Evolutionary conservation across 2,797 vertebrate species (phyloP).

Genomic region (Aeoliscus strigatus): DNA sequence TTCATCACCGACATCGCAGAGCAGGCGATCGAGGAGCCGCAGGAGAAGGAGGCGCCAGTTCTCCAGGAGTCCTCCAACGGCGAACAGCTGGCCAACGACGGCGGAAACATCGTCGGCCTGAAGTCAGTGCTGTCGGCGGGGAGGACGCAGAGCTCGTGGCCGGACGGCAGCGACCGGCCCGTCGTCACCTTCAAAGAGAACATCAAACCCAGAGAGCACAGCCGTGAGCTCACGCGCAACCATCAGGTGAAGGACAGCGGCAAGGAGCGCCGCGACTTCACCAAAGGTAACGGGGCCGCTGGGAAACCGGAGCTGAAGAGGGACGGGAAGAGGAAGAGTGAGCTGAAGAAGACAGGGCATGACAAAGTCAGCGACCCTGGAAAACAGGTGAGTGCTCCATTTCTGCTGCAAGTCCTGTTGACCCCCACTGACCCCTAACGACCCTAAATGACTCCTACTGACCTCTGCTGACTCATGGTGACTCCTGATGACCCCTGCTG

Average conservation of each 20-base stretch:
- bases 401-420: too few relatives aligned
- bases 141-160: constrained; percentile 80
- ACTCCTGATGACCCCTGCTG: too few relatives aligned
- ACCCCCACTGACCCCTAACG: too few relatives aligned
- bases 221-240: constrained; percentile 78
- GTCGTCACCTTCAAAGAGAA: constrained; percentile 97
- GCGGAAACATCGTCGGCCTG: constrained; percentile 74
- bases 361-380: constrained; percentile 81
- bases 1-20: constrained; percentile 94
- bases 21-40: constrained; percentile 83
- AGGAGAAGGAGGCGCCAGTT: constrained; percentile 83
- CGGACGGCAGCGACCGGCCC: constrained; percentile 84
- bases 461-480: too few relatives aligned
- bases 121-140: constrained; percentile 90
- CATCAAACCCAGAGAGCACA: constrained; percentile 89
- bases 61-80: constrained; percentile 84
- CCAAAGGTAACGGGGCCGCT: constrained; percentile 74
- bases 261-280: constrained; percentile 78
- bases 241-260: constrained; percentile 78
- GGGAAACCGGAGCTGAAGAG: constrained; percentile 85
- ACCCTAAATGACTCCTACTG: too few relatives aligned
- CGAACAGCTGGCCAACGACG: constrained; percentile 66
- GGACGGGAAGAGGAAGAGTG: constrained; percentile 89
- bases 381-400: constrained; percentile 93
- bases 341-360: constrained; percentile 80